A percentile compares a stretch with the other conserved stretches of the same genome.
Conservation (phyloP, 2,113 vertebrate genomes). For the Marmota monax region DNA sequence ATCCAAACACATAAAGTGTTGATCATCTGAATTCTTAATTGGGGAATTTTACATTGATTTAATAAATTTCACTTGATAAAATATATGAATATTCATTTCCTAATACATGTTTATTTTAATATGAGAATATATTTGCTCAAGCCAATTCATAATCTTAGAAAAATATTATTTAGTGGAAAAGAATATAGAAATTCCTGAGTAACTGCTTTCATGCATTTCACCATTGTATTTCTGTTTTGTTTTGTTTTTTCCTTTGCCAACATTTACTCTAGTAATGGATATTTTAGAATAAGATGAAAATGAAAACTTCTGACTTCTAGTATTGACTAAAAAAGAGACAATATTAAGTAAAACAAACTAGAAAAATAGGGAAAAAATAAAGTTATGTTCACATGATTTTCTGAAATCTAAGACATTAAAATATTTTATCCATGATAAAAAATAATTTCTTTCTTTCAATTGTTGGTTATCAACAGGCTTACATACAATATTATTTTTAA, state of each 20-base stretch:
- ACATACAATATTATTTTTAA: background rate
- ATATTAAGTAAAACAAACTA: background rate
- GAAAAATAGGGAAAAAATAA: background rate
- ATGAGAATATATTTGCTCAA: background rate
- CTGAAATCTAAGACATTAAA: background rate
- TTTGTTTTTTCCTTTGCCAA: background rate
- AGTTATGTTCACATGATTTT: background rate
- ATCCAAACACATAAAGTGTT: background rate
- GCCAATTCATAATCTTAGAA: background rate
- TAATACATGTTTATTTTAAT: background rate
- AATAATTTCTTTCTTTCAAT: background rate
- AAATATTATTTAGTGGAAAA: background rate
- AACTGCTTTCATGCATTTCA: background rate
- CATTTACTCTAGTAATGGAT: background rate
- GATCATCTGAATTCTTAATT: background rate
- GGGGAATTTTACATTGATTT: background rate
- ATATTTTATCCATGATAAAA: background rate
- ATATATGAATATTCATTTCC: background rate
- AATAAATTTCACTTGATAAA: no score
- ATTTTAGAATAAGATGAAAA: constrained; percentile 14
- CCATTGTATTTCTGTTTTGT: background rate
- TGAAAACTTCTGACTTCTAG: background rate
- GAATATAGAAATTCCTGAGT: background rate
- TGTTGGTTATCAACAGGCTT: background rate
- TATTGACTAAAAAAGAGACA: no score